These are phyloP conservation scores for Neoseiulus cucumeris DNA, from an alignment of 1,140 invertebrate genomes.

Conservation along the genomic window DNA sequence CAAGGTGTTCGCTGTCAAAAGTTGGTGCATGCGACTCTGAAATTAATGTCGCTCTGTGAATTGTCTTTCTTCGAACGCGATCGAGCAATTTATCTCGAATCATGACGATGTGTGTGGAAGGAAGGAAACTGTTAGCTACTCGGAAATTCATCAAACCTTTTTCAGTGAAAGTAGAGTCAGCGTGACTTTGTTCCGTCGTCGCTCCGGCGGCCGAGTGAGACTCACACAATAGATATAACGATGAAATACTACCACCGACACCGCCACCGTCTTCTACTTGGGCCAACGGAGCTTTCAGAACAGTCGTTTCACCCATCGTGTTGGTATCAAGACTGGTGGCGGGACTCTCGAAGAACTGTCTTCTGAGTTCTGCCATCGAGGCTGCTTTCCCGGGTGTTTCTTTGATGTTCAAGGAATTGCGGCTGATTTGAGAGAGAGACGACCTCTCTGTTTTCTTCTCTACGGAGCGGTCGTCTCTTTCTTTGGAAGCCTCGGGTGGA, in stretches of 20 bases:
- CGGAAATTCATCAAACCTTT: neutral
- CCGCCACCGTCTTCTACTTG: neutral
- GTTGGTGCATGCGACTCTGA: neutral
- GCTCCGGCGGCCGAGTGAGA: neutral
- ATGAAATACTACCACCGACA: neutral
- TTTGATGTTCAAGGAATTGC: slow-evolving; percentile 13
- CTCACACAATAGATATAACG: neutral
- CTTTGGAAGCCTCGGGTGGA: neutral
- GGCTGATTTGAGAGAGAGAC: slow-evolving; percentile 16
- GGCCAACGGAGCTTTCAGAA: neutral
- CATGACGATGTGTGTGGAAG: neutral
- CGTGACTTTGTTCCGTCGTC: neutral
- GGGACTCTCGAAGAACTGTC: slow-evolving; percentile 21
- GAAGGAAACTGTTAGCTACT: no score
- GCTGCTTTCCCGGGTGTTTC: slow-evolving; percentile 3
- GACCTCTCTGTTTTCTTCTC: neutral
- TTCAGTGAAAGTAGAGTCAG: neutral
- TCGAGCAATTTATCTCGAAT: neutral
- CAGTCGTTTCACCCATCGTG: neutral
- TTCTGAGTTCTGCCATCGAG: slow-evolving; percentile 16
- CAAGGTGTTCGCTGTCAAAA: neutral
- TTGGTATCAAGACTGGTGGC: neutral
- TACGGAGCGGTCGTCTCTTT: slow-evolving; percentile 10
- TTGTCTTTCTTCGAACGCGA: neutral
- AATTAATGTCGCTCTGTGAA: neutral